Base-by-base conservation (phyloP, 2,888 invertebrate species). In the Heliothis peltigera region DNA sequence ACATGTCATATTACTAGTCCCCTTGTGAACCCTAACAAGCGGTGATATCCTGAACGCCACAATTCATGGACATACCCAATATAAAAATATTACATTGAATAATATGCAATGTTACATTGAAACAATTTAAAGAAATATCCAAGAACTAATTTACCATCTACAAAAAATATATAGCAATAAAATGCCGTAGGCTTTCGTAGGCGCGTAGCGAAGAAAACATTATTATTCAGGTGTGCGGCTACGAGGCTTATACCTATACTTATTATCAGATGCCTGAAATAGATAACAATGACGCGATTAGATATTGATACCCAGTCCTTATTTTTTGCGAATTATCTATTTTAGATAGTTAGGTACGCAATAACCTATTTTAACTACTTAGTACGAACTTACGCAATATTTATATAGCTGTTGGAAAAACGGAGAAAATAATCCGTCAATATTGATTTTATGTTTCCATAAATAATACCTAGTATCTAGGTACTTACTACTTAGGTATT, bases 1-100 rank as follows among this genome's bases (percentile, higher is more conserved):
- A 58, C 67, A 73, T 68, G 81, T 84, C 80, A 81, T 75, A 80
- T 77, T 68, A 68, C 68, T 71, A 77, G 75, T 83, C 85, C 87
- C 86, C 85, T 74, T 73, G 75, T 71, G 80, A 80, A 80, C 80
- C 77, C 78, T 82, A 82, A 85, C 84, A 85, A 87, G 80, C 81
- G 78, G 58, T 70, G 62, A 85, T 83, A 84, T 88, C 86, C 88
- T 84, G 80, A 49, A 69, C 48, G 70, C 51, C 8, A 28, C 48
- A 35, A 46, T 48, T 53, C 44, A 15, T 54, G 35, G 54, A 52
- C 28, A 43, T 56, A 58, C 60, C 19, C 25, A 28, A 19, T 63
- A 52, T 52, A n/a, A n/a, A n/a, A n/a, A n/a, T n/a, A n/a, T n/a
- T n/a, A n/a, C n/a, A n/a, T n/a, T n/a, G n/a, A n/a, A n/a, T n/a